Evolutionary conservation across 2,113 vertebrate species (phyloP), one percentile per base, ranked within the genome.

Genomic region (Pollimyrus isidori): DNA sequence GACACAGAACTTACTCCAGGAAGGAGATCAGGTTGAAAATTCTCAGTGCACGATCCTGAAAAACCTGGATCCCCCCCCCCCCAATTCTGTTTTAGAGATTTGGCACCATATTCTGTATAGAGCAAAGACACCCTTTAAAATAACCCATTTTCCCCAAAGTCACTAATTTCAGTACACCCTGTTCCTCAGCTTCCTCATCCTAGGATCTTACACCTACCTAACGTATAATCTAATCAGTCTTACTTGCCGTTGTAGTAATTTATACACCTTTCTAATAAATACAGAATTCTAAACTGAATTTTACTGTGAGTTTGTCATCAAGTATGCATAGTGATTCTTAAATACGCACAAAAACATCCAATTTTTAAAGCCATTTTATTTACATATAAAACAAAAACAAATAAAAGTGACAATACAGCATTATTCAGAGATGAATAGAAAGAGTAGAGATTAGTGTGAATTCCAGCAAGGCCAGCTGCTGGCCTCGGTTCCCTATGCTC

Each of bases 211-310:
- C 62, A 69, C 62, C 62, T 30, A 30, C n/a, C 10, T 13, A 69
- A 30, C 13, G 4, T 62, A 62, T 62, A n/a, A 62, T 26, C 13
- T 76, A 76, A 42, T 23, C 82, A 21, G 19, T n/a, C 46, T 62
- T 89, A 17, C 88, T 89, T 39, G 49, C 80, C 58, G 65, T 89
- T 84, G 35, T 89, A 89, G 80, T 45, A 52, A 85, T 84, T 89
- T 85, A 84, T 76, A 50, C 17, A 42, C 83, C 52, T 91, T 91
- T 92, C 88, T 91, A 95, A 95, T 95, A 94, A 95, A 95, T 58
- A 52, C 91, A 86, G 42, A 49, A 91, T 91, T 92, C 92, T 92
- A 90, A 90, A 88, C 89, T 84, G 88, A 42, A 87, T 30, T 10
- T 35, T 85, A 42, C 35, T 88, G 26, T 23, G 65, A 58, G 73